A percentile compares a stretch with the other conserved stretches of the same genome.
phyloP scores from a whole-genome alignment of 2,113 vertebrate species.

The Istiophorus platypterus region DNA sequence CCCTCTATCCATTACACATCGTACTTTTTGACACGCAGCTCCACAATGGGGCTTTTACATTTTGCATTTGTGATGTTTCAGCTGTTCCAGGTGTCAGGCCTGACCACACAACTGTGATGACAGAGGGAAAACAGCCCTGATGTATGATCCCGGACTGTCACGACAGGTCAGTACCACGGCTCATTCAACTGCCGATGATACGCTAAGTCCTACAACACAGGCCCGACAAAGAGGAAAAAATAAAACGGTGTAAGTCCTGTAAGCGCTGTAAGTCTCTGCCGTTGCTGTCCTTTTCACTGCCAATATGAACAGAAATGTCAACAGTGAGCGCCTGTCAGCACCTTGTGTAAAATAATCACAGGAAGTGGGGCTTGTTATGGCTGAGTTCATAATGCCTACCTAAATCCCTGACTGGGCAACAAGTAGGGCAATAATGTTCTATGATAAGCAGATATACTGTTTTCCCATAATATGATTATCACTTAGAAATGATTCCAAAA shows the following conservation, averaged over 20 bases:
- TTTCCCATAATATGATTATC: constrained; percentile 63
- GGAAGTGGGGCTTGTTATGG: constrained; percentile 60
- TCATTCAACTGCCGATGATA: constrained; percentile 71
- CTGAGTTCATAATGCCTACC: constrained; percentile 68
- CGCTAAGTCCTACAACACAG: constrained; percentile 55
- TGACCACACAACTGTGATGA: constrained; percentile 58
- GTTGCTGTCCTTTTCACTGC: constrained; percentile 66
- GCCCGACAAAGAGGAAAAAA: constrained; percentile 63
- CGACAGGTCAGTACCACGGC: constrained; percentile 61
- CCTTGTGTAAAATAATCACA: constrained; percentile 72
- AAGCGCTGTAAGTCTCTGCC: constrained; percentile 57
- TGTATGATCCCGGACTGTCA: constrained; percentile 55
- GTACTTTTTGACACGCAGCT: constrained; percentile 66
- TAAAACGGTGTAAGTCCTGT: constrained; percentile 51
- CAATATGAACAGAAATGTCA: constrained; percentile 85
- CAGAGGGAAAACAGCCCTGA: constrained; percentile 53
- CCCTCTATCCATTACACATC: constrained; percentile 76
- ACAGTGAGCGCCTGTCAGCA: constrained; percentile 70
- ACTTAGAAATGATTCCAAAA: constrained; percentile 67
- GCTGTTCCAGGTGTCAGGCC: constrained; percentile 67
- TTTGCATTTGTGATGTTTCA: constrained; percentile 78
- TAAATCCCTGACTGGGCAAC: constrained; percentile 69
- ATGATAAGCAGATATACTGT: constrained; percentile 60
- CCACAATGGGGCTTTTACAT: constrained; percentile 66
- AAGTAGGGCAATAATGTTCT: constrained; percentile 51